These are phyloP conservation scores for Shargacucullia verbasci DNA, from an alignment of 2,888 invertebrate genomes.

Conservation along the genomic window DNA sequence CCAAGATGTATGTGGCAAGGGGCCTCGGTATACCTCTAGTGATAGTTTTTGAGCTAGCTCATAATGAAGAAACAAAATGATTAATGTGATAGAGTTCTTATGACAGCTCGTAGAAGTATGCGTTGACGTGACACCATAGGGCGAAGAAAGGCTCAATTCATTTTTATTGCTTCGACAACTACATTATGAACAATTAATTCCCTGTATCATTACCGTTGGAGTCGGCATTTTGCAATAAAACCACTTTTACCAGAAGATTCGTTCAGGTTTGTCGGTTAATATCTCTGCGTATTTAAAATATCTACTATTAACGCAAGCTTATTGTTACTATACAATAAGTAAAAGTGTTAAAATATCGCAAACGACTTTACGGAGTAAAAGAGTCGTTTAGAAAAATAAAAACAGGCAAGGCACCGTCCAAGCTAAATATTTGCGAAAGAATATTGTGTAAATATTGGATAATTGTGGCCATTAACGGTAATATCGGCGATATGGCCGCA, in stretches of 20 bases:
- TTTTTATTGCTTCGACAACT: too few species aligned
- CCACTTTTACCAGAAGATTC: too few species aligned
- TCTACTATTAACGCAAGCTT: too few species aligned
- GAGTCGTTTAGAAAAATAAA: constrained; percentile 8
- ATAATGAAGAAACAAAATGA: not conserved
- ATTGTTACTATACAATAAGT: too few species aligned
- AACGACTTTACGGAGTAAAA: not conserved
- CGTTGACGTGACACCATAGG: too few species aligned
- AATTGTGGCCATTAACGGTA: constrained; percentile 58
- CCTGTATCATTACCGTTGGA: too few species aligned
- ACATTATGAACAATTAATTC: too few species aligned
- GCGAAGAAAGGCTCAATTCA: too few species aligned
- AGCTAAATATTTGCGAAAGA: constrained; percentile 47
- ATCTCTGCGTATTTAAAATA: too few species aligned
- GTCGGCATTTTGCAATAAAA: too few species aligned
- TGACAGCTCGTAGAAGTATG: not conserved
- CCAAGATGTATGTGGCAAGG: not conserved
- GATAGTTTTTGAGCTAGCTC: too few species aligned
- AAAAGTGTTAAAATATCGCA: not conserved
- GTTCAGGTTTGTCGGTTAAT: too few species aligned
- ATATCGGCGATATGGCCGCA: constrained; percentile 54
- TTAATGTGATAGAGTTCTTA: not conserved
- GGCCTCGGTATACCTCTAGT: not conserved
- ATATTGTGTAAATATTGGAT: constrained; percentile 59
- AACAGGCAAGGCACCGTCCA: constrained; percentile 6